Base-by-base conservation (phyloP, 1,140 invertebrate genomes). In the Notospermus geniculatus region DNA sequence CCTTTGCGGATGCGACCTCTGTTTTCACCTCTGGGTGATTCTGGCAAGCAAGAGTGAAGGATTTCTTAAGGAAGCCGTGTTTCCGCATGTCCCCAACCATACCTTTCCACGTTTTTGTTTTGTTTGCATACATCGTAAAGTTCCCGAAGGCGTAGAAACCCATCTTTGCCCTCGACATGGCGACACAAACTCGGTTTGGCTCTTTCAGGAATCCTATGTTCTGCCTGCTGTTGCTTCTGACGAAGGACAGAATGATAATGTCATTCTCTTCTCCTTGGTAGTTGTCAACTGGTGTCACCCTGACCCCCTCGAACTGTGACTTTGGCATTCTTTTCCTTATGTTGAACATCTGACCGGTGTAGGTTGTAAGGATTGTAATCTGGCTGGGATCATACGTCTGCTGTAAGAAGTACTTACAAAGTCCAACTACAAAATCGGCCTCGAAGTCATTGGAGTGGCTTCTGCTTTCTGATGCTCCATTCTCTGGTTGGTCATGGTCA, bases 191-290 rank as follows among this genome's bases (percentile, higher is more conserved):
- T 50, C 91, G 80, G 79, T 92, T 92, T 41, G 86, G 81, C 50
- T 82, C 86, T 23, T 82, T 84, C 11, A 93, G 75, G 80, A 92
- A 93, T 5, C 91, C 91, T 71, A 91, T 86, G n/a, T 83, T 83
- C 11, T 86, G 77, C 2, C 72, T 55, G 71, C 90, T 90, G 54
- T 73, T 69, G 72, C 87, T 91, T 62, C 91, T 80, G 0, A 93
- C 90, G 2, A 92, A 79, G 0, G 91, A 92, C 4, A 93, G 71
- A 2, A 93, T 70, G 59, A 92, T 89, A 36, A 93, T 91, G 64
- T 89, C 86, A 23, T 86, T 88, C 77, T 93, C 91, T 73, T 91
- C 88, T 0, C 91, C 91, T 83, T 93, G 91, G 50, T 43, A 67
- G 43, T 67, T 67, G 45, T 67, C 66, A 92, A 90, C 73, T 86